These are phyloP conservation scores for Turritopsis rubra DNA, from an alignment of 30 jellyfish, hydroid and myxozoan genomes.

Conservation along the genomic window DNA sequence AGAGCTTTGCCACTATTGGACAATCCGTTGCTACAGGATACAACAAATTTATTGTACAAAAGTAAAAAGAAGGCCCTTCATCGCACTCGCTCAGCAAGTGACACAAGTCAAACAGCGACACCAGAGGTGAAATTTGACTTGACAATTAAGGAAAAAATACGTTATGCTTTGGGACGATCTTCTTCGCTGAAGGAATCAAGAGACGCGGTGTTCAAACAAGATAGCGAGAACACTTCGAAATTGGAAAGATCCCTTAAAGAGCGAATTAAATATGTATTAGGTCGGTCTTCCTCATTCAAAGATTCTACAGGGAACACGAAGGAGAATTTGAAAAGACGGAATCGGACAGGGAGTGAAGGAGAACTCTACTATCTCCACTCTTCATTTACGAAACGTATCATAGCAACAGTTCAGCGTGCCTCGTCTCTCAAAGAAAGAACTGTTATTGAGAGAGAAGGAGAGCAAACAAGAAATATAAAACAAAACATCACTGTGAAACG, in stretches of 20 bases:
- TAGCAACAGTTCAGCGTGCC: background rate
- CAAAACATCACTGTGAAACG: background rate
- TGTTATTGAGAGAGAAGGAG: background rate
- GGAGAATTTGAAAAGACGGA: background rate
- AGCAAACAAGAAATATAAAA: background rate
- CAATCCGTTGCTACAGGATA: background rate
- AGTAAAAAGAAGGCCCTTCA: background rate
- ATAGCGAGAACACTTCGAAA: background rate
- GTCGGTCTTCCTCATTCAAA: conserved; percentile 10
- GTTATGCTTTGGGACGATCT: background rate
- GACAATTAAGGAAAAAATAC: background rate
- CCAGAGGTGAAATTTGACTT: background rate
- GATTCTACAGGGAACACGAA: background rate
- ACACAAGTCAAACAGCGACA: background rate
- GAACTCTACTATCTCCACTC: background rate
- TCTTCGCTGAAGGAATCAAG: background rate
- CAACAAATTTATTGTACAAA: background rate
- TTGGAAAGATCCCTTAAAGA: conserved; percentile 4
- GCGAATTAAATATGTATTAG: background rate
- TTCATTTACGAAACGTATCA: background rate
- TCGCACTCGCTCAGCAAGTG: background rate
- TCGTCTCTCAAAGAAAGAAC: conserved; percentile 2
- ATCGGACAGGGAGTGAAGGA: background rate
- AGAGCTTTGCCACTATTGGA: background rate
- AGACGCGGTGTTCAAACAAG: background rate